These are phyloP conservation scores for Oscheius sp. DNA, from an alignment of 2,888 invertebrate genomes.

Conservation along the genomic window DNA sequence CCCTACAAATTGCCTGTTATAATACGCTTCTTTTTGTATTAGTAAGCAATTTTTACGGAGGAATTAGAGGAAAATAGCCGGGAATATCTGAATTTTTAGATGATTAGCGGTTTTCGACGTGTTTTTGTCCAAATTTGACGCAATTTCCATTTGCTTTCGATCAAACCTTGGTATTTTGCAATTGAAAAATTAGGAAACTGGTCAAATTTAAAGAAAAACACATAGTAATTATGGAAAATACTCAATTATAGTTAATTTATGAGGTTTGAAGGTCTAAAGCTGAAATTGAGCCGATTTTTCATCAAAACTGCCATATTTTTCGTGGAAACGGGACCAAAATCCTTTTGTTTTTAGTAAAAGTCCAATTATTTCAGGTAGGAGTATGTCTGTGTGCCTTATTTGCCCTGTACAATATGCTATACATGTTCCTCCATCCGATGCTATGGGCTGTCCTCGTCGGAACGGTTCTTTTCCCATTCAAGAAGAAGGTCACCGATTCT, in stretches of 20 bases:
- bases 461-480: constrained; percentile 95
- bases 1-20: constrained; percentile 69
- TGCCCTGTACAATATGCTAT: constrained; percentile 80
- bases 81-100: no score
- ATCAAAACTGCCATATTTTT: background rate
- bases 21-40: constrained; percentile 66
- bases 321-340: background rate
- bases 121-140: no score
- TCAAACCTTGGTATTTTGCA: no score
- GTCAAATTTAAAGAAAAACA: no score
- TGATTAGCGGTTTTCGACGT: no score
- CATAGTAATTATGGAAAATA: no score
- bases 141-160: no score
- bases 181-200: no score
- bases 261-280: no score
- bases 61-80: no score
- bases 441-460: constrained; percentile 96
- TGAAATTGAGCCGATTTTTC: background rate
- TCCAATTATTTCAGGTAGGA: constrained; percentile 58
- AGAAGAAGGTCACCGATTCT: constrained; percentile 82
- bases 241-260: no score
- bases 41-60: constrained; percentile 48
- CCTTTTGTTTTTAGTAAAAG: constrained; percentile 1
- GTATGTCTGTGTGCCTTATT: constrained; percentile 79
- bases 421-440: constrained; percentile 82